Base-by-base conservation (phyloP, 92 coral and sea anemone genomes). In the Parazoanthus darwini region DNA sequence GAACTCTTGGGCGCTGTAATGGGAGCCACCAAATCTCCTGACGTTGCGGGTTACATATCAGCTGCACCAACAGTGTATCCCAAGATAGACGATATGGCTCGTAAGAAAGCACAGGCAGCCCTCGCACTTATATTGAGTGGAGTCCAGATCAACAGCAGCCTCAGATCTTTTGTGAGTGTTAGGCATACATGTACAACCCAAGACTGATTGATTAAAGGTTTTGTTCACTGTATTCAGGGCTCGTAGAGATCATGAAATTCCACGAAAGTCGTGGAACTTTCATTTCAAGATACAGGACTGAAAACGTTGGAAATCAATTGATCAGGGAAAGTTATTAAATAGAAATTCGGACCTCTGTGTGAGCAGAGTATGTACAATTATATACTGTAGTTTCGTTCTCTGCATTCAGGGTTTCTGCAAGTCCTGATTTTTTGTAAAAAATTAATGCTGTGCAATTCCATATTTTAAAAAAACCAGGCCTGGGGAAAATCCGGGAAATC, bases 111-210 rank as follows among this genome's bases (percentile, higher is more conserved):
- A 14, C 77, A 67, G 77, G n/a, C 82, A 36, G 87, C 68, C 84
- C 79, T 91, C 54, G 80, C 85, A 25, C 70, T 91, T 58, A 66
- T 91, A 79, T 82, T 91, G 66, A 91, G 86, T 85, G 89, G 79
- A 23, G 29, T 81, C 25, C 93, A 89, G 29, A 73, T 88, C 23
- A 88, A 89, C 37, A 70, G 44, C 87, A 84, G 68, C 79, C 29
- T 84, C 63, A 84, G 26, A 33, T 2, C 54, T 39, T 84, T 71
- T 44, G 87, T 84, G 71, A 84, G 87, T 72, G 18, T 70, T 8
- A 18, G 23, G 6, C 14, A 39, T 48, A 48, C 33, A 29, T 29
- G 33, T 29, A 29, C 9, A 48, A 8, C 51, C 9, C 8, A 48
- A 48, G 11, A 48, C 51, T 20, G 14, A 54, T 54, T 54, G 16